These are phyloP conservation scores for Mesembrinibis cayennensis DNA, from an alignment of 2,113 vertebrate species.

Conservation along the genomic window DNA sequence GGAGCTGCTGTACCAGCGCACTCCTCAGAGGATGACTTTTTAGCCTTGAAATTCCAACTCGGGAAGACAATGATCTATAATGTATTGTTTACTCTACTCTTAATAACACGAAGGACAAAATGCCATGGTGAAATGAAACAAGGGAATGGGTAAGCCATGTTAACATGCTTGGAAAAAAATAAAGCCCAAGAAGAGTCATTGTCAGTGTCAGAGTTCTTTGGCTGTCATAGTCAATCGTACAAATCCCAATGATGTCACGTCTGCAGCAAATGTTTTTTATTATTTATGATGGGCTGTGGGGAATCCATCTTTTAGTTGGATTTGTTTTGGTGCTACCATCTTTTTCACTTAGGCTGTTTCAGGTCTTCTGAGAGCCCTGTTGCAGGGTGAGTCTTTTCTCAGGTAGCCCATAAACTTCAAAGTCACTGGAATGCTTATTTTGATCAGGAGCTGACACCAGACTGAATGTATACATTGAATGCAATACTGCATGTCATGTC, in stretches of 20 bases:
- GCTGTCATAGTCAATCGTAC: neutral
- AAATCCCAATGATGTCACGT: neutral
- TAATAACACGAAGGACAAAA: neutral
- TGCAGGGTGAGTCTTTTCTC: neutral
- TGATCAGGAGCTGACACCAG: neutral
- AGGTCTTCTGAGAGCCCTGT: neutral
- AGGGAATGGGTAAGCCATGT: neutral
- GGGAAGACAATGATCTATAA: neutral
- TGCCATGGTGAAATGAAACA: neutral
- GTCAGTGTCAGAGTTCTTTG: neutral
- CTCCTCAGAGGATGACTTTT: neutral
- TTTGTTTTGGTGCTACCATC: neutral
- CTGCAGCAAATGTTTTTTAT: neutral
- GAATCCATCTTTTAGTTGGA: neutral
- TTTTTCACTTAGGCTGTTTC: neutral
- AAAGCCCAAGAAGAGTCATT: neutral
- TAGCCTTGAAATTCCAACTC: neutral
- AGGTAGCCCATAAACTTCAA: neutral
- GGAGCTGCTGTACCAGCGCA: neutral
- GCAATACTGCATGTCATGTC: neutral
- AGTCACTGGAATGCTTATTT: neutral
- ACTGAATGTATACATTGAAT: neutral
- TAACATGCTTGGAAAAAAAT: neutral
- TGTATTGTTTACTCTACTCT: neutral
- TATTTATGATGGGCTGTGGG: neutral